Percentiles rank a stretch among this genome's conserved stretches.
Conservation (phyloP, 2,797 vertebrate species). For the Poecile montanus region DNA sequence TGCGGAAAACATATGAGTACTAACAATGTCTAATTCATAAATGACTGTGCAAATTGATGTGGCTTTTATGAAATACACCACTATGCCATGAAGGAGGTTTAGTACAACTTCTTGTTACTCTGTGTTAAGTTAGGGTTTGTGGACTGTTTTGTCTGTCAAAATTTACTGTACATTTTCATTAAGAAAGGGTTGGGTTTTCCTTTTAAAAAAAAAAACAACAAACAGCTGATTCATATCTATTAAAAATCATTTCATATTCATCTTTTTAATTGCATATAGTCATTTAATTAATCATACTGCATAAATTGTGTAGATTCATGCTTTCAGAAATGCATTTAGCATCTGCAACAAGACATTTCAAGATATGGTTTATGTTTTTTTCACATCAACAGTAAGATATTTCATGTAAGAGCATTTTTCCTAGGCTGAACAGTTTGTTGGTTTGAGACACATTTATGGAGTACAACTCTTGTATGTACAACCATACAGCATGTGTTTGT, state of each 20-base stretch:
- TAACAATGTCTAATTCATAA: slow-evolving; percentile 63
- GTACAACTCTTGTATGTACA: neutral
- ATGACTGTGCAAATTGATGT: slow-evolving; percentile 28
- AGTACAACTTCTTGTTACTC: slow-evolving; percentile 9
- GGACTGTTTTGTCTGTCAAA: neutral
- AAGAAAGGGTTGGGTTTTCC: neutral
- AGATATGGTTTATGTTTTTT: slow-evolving; percentile 17
- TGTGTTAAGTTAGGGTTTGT: slow-evolving; percentile 1
- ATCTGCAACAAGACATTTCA: slow-evolving; percentile 38
- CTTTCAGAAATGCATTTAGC: slow-evolving; percentile 19
- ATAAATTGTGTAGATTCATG: slow-evolving; percentile 13
- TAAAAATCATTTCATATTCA: slow-evolving; percentile 32
- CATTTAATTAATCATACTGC: neutral
- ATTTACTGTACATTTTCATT: slow-evolving; percentile 36
- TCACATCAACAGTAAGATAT: neutral
- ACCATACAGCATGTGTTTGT: neutral
- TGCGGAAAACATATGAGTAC: slow-evolving; percentile 61
- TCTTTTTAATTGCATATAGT: slow-evolving; percentile 9
- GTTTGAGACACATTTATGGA: neutral
- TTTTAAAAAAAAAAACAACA: too few relatives aligned
- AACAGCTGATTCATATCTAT: neutral
- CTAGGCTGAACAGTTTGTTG: slow-evolving; percentile 5
- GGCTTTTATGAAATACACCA: slow-evolving; percentile 31
- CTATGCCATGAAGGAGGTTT: slow-evolving; percentile 26
- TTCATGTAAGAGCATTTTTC: slow-evolving; percentile 29